Evolutionary conservation across 53 echinoderm and acorn worm genomes (phyloP).

Genomic region (Crossaster papposus): DNA sequence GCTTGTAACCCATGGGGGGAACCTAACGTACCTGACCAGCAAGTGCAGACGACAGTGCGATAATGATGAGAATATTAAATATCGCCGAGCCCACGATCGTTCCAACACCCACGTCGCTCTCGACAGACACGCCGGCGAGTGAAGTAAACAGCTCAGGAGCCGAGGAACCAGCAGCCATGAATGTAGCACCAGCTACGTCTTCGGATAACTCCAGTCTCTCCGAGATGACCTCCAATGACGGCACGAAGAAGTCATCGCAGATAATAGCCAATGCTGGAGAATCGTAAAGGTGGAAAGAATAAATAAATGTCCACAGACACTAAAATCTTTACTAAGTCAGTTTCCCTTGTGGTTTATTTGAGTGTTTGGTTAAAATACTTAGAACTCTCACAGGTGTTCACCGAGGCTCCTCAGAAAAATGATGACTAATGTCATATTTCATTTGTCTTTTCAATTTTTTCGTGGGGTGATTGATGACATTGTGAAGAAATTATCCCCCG

Average conservation of each 20-base stretch:
- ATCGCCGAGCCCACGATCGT: constrained; percentile 99
- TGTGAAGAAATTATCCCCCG: no score
- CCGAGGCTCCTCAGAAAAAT: no score
- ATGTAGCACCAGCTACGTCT: constrained; percentile 98
- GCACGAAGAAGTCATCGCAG: constrained; percentile 99
- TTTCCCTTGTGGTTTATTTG: no score
- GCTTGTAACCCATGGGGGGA: neutral
- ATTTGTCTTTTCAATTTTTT: no score
- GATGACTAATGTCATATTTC: no score
- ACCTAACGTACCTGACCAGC: constrained; percentile 81
- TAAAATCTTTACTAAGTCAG: no score
- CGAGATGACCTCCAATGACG: constrained; percentile 96
- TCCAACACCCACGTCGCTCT: constrained; percentile 96
- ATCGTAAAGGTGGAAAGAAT: no score
- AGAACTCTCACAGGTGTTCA: no score
- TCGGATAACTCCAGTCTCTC: constrained; percentile 96
- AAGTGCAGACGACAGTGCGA: constrained; percentile 90
- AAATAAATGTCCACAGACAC: no score
- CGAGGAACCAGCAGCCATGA: constrained; percentile 99
- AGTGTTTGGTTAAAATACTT: no score
- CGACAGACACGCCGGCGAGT: constrained; percentile 81
- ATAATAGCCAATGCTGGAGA: constrained; percentile 88
- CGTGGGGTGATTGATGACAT: no score
- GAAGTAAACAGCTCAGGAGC: constrained; percentile 97
- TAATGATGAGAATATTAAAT: constrained; percentile 98